Evolutionary conservation across 2,113 vertebrate genomes (phyloP).

Genomic region (Herpailurus yagouaroundi): DNA sequence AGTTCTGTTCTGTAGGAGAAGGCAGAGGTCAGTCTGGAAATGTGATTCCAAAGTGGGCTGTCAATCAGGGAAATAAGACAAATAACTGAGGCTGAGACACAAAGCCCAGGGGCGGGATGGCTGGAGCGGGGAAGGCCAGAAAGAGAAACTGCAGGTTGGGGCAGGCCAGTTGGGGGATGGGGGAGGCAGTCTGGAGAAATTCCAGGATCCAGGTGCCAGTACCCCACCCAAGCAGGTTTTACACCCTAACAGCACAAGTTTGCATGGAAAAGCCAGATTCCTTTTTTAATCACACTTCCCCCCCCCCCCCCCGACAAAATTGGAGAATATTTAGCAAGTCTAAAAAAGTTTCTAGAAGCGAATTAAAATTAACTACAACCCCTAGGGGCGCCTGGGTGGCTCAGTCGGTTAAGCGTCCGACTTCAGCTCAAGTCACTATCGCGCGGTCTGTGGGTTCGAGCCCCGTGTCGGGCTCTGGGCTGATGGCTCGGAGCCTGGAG

Average conservation of each 20-base stretch:
- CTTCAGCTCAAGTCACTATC: too few species aligned
- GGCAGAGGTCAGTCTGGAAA: constrained; percentile 63
- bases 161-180: background rate
- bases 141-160: background rate
- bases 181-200: background rate
- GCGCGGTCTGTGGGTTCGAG: accelerated
- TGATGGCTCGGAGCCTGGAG: too few species aligned
- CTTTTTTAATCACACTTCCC: background rate
- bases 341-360: background rate
- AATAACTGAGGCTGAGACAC: constrained; percentile 44
- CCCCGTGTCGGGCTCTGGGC: too few species aligned
- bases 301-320: background rate
- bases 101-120: background rate
- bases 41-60: constrained; percentile 55
- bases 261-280: background rate
- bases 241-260: background rate
- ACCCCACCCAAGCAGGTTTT: background rate
- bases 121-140: background rate
- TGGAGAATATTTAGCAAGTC: constrained; percentile 12
- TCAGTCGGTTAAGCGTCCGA: too few species aligned
- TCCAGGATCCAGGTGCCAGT: background rate
- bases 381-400: too few species aligned
- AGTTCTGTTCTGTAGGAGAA: background rate
- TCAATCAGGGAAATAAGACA: constrained; percentile 71
- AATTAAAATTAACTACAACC: constrained; percentile 22